Conservation (phyloP, 2,797 vertebrate species). For the Xiphorhynchus erythropygius region DNA sequence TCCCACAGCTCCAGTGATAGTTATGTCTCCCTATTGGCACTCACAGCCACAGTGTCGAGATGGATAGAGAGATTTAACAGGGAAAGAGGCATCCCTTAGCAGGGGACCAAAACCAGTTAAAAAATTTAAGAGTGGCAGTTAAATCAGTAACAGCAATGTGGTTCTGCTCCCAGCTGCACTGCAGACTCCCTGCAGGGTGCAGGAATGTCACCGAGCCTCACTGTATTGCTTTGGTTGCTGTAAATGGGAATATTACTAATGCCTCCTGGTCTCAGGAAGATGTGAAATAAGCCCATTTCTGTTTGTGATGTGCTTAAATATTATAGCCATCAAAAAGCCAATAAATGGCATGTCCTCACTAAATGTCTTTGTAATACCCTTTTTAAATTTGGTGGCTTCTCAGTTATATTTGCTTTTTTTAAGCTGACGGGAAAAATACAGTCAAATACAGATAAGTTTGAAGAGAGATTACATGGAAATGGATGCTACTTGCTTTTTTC, state of each 20-base stretch:
- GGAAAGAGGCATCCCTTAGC: background rate
- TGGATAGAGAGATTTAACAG: background rate
- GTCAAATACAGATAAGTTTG: conserved; percentile 40
- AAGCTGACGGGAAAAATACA: conserved; percentile 24
- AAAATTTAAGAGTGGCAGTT: background rate
- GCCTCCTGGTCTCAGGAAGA: conserved; percentile 5
- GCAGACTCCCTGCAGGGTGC: rapidly evolving
- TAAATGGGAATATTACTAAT: background rate
- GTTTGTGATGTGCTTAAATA: conserved; percentile 38
- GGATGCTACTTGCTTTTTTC: conserved; percentile 39
- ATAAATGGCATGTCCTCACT: background rate
- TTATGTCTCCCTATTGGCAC: background rate
- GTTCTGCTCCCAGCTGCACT: background rate
- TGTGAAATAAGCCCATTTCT: conserved; percentile 25
- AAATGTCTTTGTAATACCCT: conserved; percentile 7
- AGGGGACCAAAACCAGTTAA: background rate
- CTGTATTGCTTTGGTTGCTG: background rate
- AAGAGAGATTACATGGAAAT: conserved; percentile 55
- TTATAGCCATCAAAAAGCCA: conserved; percentile 6
- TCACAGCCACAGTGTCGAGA: background rate
- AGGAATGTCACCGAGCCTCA: background rate
- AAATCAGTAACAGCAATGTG: background rate
- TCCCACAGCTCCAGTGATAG: background rate
- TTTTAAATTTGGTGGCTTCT: conserved; percentile 18
- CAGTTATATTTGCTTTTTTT: background rate